These are phyloP conservation scores for Phrixothrix hirtus DNA, from an alignment of 2,888 invertebrate genomes.

Conservation along the genomic window DNA sequence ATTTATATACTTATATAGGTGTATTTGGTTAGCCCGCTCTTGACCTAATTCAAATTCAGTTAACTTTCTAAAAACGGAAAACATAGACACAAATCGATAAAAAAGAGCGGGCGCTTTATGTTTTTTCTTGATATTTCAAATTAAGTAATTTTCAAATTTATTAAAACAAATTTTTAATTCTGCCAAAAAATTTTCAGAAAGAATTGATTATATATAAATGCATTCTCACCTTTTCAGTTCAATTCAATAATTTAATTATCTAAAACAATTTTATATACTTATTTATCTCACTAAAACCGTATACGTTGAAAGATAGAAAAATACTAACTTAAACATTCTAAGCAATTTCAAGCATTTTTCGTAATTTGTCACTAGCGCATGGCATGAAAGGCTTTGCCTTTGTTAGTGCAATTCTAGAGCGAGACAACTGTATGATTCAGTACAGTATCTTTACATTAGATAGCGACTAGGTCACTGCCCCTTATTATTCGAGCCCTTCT, in stretches of 20 bases:
- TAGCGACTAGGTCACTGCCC: not conserved
- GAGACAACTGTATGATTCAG: not conserved
- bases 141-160: too few species aligned
- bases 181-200: not conserved
- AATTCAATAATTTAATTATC: not conserved
- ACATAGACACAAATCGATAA: too few species aligned
- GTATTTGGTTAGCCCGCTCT: not conserved
- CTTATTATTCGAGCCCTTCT: not conserved
- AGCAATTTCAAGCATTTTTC: not conserved
- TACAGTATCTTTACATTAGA: too few species aligned
- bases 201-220: not conserved
- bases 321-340: not conserved
- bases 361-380: not conserved
- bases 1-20: not conserved
- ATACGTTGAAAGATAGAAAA: too few species aligned
- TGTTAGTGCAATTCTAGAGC: not conserved
- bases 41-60: not conserved
- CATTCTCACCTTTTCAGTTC: not conserved
- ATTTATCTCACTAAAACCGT: too few species aligned
- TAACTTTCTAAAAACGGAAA: too few species aligned
- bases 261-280: too few species aligned
- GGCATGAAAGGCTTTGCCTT: not conserved
- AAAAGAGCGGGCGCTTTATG: too few species aligned
- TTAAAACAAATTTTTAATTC: too few species aligned
- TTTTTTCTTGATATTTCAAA: too few species aligned